Conservation (phyloP, 2,888 invertebrate species). For the Hyalella azteca region DNA sequence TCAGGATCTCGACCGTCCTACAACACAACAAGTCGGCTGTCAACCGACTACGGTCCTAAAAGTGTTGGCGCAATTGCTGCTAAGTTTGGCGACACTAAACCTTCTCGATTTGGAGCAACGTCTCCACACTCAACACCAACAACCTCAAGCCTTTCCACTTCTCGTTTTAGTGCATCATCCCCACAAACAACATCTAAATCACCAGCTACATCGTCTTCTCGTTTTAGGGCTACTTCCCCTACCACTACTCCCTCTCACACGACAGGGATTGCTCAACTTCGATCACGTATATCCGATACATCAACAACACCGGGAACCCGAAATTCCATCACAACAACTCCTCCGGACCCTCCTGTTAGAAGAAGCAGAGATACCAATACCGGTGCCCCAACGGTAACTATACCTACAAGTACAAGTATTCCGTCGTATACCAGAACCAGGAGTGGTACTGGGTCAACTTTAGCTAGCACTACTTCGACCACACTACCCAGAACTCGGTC, state of each 20-base stretch:
- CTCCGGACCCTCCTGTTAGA: constrained; percentile 14
- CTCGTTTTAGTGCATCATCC: background rate
- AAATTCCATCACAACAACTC: background rate
- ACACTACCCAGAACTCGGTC: constrained; percentile 9
- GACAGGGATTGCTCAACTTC: background rate
- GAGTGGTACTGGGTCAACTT: background rate
- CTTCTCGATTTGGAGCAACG: background rate
- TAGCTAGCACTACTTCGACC: background rate
- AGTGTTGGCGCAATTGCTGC: constrained; percentile 41
- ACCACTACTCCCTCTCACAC: background rate
- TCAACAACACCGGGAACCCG: background rate
- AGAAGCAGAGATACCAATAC: background rate
- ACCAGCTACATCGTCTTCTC: no score
- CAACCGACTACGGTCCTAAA: constrained; percentile 21
- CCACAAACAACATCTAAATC: no score
- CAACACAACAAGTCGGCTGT: background rate
- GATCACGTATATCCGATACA: background rate
- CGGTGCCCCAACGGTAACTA: background rate
- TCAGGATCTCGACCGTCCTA: background rate
- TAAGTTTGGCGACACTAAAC: constrained; percentile 46
- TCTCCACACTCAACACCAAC: background rate
- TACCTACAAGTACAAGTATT: background rate
- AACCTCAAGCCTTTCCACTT: background rate
- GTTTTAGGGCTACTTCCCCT: background rate
- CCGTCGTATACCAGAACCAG: constrained; percentile 7